These are phyloP conservation scores for Fregata magnificens DNA, from an alignment of 2,113 vertebrate genomes.

Conservation along the genomic window DNA sequence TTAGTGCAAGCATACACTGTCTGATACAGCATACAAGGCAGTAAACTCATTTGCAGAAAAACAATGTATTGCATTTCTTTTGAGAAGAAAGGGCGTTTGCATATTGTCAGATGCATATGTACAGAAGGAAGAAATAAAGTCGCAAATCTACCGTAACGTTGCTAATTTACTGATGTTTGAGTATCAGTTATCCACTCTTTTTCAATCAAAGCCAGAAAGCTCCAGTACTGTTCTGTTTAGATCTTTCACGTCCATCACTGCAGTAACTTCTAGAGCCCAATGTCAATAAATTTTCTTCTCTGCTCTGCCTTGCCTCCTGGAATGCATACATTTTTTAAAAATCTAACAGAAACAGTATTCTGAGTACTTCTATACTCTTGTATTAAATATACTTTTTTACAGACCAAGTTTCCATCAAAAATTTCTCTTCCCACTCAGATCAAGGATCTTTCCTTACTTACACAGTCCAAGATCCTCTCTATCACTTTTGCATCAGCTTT, in stretches of 20 bases:
- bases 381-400: background rate
- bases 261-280: rapidly evolving
- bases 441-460: background rate
- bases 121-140: background rate
- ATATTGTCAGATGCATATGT: background rate
- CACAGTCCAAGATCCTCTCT: background rate
- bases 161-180: background rate
- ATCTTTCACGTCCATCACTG: background rate
- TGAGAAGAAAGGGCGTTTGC: background rate
- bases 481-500: background rate
- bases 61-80: background rate
- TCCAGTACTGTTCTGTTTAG: background rate
- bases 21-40: background rate
- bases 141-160: background rate
- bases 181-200: background rate
- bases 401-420: background rate
- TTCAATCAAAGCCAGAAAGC: background rate
- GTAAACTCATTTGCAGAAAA: background rate
- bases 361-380: background rate
- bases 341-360: background rate
- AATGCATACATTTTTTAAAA: background rate
- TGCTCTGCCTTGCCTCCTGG: background rate
- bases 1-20: background rate
- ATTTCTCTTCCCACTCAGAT: background rate
- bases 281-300: background rate